phyloP scores from a whole-genome alignment of 2,797 vertebrate genomes.

The Gallinago stenura region DNA sequence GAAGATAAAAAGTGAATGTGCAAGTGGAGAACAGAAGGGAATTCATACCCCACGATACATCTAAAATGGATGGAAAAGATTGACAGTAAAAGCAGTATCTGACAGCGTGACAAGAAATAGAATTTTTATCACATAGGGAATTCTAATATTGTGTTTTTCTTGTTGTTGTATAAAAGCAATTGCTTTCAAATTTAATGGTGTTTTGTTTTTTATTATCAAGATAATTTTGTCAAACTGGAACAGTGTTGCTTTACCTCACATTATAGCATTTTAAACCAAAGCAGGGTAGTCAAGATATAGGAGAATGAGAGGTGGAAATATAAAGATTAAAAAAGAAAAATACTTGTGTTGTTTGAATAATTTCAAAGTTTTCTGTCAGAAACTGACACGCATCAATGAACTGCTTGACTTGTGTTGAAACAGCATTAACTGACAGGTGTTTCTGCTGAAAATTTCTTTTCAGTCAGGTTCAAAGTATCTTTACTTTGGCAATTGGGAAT shows the following conservation, averaged over 20 bases:
- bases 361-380: background rate
- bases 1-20: background rate
- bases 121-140: background rate
- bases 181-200: background rate
- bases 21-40: background rate
- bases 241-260: background rate
- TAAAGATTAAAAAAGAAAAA: background rate
- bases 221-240: background rate
- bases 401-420: background rate
- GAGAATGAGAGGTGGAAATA: background rate
- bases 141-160: background rate
- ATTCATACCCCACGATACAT: background rate
- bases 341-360: fast-evolving
- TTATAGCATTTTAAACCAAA: background rate
- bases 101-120: background rate
- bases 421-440: background rate
- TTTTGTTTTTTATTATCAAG: background rate
- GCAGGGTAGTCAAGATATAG: background rate
- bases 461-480: background rate
- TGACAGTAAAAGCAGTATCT: background rate
- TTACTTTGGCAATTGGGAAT: background rate
- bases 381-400: background rate
- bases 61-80: background rate
- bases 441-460: background rate
- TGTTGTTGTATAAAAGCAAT: background rate